phyloP scores from a whole-genome alignment of 2,113 vertebrate genomes.

The Gavia stellata region DNA sequence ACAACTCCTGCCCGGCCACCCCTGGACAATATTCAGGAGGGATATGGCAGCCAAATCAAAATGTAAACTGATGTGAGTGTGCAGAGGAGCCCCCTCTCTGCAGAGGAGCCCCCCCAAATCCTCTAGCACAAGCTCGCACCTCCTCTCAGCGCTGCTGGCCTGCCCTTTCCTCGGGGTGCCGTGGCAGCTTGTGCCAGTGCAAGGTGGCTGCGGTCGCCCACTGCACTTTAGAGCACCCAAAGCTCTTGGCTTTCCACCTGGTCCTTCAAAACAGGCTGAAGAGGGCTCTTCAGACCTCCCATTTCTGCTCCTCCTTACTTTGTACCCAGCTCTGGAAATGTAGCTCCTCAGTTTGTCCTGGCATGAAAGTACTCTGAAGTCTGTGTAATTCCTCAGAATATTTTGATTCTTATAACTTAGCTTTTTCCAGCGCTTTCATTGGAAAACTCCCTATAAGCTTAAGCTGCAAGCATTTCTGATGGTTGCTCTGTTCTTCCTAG shows the following conservation, averaged over 20 bases:
- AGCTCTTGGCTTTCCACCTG: background rate
- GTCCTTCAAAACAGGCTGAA: background rate
- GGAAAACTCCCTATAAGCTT: background rate
- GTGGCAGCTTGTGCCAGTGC: background rate
- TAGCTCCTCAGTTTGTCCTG: background rate
- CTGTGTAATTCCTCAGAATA: background rate
- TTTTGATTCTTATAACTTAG: background rate
- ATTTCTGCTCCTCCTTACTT: background rate
- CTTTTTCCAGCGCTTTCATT: background rate
- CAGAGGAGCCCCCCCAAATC: too few relatives aligned
- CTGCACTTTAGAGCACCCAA: background rate
- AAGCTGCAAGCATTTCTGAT: background rate
- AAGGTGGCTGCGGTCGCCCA: background rate
- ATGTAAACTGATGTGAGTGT: background rate
- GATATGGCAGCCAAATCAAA: background rate
- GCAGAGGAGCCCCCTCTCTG: background rate
- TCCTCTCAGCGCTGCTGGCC: background rate
- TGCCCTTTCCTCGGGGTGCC: background rate
- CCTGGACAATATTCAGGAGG: background rate
- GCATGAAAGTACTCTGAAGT: background rate
- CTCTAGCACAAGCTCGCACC: fast-evolving
- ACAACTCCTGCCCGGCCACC: background rate
- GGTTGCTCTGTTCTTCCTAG: background rate
- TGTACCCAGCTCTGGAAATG: background rate
- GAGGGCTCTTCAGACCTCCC: background rate